Percentiles rank a stretch among this genome's conserved stretches.
Conservation (phyloP, 2,113 vertebrate species). For the Neolamprologus ventralis region DNA sequence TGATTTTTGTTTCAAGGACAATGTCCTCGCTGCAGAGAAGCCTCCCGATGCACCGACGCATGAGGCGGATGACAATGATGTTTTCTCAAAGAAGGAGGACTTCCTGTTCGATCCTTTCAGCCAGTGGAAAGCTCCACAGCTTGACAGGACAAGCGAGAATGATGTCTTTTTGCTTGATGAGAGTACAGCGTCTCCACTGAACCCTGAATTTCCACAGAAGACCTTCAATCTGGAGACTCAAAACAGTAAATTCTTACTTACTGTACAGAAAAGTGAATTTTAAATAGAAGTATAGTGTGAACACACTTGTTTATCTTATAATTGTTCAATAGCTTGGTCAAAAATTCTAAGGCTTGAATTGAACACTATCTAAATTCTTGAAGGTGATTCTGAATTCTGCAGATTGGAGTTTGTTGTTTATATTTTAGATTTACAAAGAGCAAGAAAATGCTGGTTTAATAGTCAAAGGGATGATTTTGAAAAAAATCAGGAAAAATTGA, state of each 20-base stretch:
- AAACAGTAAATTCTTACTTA: not conserved
- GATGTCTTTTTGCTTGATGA: conserved; percentile 63
- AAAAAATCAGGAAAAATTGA: not conserved
- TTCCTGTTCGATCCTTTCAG: conserved; percentile 52
- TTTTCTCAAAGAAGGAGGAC: conserved; percentile 57
- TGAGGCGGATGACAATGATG: conserved; percentile 15
- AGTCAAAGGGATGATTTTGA: not conserved
- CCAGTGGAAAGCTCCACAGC: conserved; percentile 27
- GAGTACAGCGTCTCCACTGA: not conserved
- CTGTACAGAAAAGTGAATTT: not conserved
- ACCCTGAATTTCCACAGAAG: not conserved
- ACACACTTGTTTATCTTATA: not conserved
- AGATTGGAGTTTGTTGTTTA: not conserved
- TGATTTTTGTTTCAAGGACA: conserved; percentile 44
- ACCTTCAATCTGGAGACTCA: not conserved
- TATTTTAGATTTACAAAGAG: not conserved
- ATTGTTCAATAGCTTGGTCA: not conserved
- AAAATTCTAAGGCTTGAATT: not conserved
- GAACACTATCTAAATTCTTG: not conserved
- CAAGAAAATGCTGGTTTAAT: not conserved
- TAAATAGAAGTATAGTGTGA: not conserved
- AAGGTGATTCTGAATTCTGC: not conserved
- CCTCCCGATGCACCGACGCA: conserved; percentile 58
- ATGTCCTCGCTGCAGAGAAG: conserved; percentile 64
- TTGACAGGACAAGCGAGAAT: conserved; percentile 33